Evolutionary conservation across 2,113 vertebrate genomes (phyloP).

Genomic region (Tenebrosternarchus preto): DNA sequence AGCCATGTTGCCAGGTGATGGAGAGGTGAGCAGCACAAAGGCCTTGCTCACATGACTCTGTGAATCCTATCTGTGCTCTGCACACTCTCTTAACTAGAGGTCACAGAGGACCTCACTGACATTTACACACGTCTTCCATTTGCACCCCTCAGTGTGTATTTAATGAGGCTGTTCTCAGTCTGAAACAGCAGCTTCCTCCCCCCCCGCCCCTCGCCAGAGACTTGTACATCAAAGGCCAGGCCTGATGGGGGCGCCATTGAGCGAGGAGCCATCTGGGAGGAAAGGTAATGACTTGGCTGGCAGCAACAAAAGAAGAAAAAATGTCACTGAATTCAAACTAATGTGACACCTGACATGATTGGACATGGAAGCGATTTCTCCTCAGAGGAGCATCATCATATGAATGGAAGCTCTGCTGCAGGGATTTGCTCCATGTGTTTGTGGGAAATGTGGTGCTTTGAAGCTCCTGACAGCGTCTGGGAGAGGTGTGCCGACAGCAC

Average conservation of each 20-base stretch:
- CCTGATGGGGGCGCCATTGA: slow-evolving; percentile 12
- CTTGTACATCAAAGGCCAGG: slow-evolving; percentile 36
- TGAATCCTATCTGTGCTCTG: slow-evolving; percentile 34
- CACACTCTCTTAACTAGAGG: slow-evolving; percentile 47
- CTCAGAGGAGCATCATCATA: slow-evolving; percentile 6
- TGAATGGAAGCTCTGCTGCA: slow-evolving; percentile 3
- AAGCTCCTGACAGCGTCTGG: slow-evolving; percentile 1
- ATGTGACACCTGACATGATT: slow-evolving; percentile 48
- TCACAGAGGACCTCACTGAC: slow-evolving; percentile 40
- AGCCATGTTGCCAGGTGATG: slow-evolving; percentile 15
- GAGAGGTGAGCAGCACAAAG: slow-evolving; percentile 8
- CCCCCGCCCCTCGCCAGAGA: not conserved
- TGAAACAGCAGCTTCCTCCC: slow-evolving; percentile 18
- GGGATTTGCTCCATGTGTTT: slow-evolving; percentile 19
- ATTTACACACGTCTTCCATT: slow-evolving; percentile 32
- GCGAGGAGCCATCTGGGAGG: not conserved
- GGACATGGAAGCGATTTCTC: slow-evolving; percentile 36
- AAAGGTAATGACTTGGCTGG: slow-evolving; percentile 9
- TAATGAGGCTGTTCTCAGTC: slow-evolving; percentile 43
- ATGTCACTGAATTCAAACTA: slow-evolving; percentile 26
- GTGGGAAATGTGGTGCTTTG: not conserved
- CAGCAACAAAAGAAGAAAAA: slow-evolving; percentile 7
- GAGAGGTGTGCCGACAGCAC: slow-evolving; percentile 1
- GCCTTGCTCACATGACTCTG: slow-evolving; percentile 21
- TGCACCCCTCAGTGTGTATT: slow-evolving; percentile 28